Percentiles rank a stretch among this genome's conserved stretches.
These are phyloP conservation scores for Ptychoptera albimana DNA, from an alignment of 2,888 invertebrate genomes.

Conservation along the genomic window DNA sequence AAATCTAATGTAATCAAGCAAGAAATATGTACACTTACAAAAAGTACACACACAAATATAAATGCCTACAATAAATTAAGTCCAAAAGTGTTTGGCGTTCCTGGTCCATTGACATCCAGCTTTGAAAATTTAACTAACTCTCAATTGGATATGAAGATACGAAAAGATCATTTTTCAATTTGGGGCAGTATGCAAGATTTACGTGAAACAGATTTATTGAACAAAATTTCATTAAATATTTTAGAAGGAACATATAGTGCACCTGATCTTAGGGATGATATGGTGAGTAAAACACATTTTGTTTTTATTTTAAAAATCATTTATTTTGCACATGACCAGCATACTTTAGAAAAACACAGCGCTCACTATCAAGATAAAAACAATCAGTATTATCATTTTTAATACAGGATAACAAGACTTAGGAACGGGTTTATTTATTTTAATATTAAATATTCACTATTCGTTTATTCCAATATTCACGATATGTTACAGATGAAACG, in stretches of 20 bases:
- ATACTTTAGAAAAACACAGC: no score
- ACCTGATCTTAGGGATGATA: conserved; percentile 35
- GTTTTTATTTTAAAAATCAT: background rate
- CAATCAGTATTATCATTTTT: no score
- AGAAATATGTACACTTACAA: conserved; percentile 10
- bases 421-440: no score
- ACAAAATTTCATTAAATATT: conserved; percentile 9
- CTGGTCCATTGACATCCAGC: conserved; percentile 22
- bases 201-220: conserved; percentile 14
- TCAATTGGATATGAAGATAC: conserved; percentile 22
- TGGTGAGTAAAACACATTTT: conserved; percentile 24
- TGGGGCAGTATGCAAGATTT: conserved; percentile 54
- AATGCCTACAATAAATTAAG: conserved; percentile 36
- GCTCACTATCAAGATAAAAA: no score
- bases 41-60: background rate
- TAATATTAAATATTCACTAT: no score
- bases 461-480: no score
- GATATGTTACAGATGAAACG: no score
- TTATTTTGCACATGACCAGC: no score
- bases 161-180: conserved; percentile 23
- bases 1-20: conserved; percentile 9
- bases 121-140: conserved; percentile 23
- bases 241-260: conserved; percentile 44
- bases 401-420: no score
- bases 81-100: conserved; percentile 45